Conservation (phyloP, 2,113 vertebrate genomes). For the Camelus dromedarius region DNA sequence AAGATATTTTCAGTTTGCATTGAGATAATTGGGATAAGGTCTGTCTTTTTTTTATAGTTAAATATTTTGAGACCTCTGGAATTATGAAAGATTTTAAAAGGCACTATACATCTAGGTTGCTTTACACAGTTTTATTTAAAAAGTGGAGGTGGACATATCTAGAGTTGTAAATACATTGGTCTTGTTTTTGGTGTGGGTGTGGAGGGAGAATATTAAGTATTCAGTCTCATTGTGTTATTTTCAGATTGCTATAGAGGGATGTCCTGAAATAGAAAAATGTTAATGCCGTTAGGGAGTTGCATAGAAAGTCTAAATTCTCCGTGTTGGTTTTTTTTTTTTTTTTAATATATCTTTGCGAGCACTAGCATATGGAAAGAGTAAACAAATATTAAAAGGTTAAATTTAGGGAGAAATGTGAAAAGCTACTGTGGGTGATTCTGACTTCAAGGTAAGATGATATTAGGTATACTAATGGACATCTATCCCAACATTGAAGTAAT, state of each 20-base stretch:
- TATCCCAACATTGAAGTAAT: neutral
- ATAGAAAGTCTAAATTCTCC: constrained; percentile 9
- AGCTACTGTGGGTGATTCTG: neutral
- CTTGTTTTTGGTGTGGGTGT: constrained; percentile 27
- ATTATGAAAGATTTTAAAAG: constrained; percentile 2
- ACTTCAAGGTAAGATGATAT: neutral
- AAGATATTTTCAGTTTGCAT: constrained; percentile 13
- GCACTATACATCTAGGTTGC: neutral
- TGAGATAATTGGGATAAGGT: neutral
- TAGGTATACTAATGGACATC: neutral
- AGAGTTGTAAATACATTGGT: constrained; percentile 32
- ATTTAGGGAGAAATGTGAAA: neutral
- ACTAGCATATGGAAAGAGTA: neutral
- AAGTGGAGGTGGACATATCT: neutral
- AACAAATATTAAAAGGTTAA: neutral
- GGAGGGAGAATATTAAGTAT: neutral
- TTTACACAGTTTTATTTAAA: constrained; percentile 36
- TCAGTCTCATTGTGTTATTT: constrained; percentile 52
- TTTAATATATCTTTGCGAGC: neutral
- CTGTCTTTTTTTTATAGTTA: neutral
- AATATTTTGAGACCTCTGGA: constrained; percentile 13
- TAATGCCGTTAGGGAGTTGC: neutral
- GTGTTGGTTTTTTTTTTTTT: neutral
- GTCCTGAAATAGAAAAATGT: constrained; percentile 8
- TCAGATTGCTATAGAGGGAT: neutral